Conservation (phyloP, 2,113 vertebrate genomes). For the Pseudopipra pipra region DNA sequence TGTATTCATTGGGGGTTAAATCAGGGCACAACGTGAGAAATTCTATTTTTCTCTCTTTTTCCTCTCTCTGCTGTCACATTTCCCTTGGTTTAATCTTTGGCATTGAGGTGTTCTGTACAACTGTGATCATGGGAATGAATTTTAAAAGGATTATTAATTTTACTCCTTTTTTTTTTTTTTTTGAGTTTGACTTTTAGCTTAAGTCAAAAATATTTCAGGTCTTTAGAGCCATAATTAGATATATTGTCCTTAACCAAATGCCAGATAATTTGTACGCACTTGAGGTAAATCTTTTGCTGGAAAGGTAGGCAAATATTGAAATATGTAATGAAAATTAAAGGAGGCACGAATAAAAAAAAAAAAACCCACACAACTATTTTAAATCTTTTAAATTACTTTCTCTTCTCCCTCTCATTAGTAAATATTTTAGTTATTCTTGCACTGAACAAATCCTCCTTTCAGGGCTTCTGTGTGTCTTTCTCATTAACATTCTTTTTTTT, state of each 20-base stretch:
- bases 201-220: slow-evolving; percentile 72
- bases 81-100: slow-evolving; percentile 5
- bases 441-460: slow-evolving; percentile 32
- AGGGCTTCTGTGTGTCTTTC: background rate
- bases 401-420: slow-evolving; percentile 66
- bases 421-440: slow-evolving; percentile 59
- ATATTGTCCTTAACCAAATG: slow-evolving; percentile 75
- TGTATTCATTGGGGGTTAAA: background rate
- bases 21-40: background rate
- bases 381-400: slow-evolving; percentile 72
- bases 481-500: slow-evolving; percentile 45
- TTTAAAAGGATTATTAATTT: slow-evolving; percentile 71
- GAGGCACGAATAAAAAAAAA: slow-evolving; percentile 43
- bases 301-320: slow-evolving; percentile 79
- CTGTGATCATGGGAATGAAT: slow-evolving; percentile 54
- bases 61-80: background rate
- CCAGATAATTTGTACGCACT: slow-evolving; percentile 72
- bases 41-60: background rate
- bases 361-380: slow-evolving; percentile 35
- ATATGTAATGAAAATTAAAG: slow-evolving; percentile 67
- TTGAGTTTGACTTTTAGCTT: slow-evolving; percentile 67
- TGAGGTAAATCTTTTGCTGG: slow-evolving; percentile 70
- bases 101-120: background rate
- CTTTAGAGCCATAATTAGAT: slow-evolving; percentile 75
- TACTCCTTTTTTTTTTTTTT: background rate